A percentile compares a stretch with the other conserved stretches of the same genome.
Evolutionary conservation across 2,797 vertebrate genomes (phyloP).

Genomic region (Clamator glandarius): DNA sequence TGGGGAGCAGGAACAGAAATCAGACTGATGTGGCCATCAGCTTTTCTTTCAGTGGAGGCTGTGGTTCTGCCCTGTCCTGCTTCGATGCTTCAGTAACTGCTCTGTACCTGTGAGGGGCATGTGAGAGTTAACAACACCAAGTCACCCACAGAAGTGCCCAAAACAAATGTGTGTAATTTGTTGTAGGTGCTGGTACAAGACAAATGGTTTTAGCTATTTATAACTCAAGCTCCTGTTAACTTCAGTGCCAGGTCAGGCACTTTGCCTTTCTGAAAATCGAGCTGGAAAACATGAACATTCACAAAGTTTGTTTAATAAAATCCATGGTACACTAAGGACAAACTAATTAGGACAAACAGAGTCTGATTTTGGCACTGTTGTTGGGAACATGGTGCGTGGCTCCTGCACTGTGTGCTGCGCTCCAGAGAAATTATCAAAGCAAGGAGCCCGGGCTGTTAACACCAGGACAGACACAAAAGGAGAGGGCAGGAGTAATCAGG

Average conservation of each 20-base stretch:
- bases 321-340: background rate
- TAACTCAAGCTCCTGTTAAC: background rate
- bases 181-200: background rate
- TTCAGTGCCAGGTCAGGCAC: background rate
- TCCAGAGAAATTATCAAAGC: background rate
- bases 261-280: background rate
- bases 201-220: background rate
- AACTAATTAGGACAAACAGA: background rate
- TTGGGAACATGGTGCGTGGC: background rate
- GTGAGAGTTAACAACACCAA: background rate
- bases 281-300: background rate
- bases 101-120: background rate
- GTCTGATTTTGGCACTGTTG: background rate
- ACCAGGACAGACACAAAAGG: accelerated
- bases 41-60: background rate
- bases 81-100: background rate
- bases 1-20: background rate
- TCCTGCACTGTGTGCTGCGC: accelerated
- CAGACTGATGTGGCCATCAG: background rate
- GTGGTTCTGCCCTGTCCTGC: background rate
- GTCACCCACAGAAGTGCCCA: background rate
- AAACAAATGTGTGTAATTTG: no score
- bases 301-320: background rate
- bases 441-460: background rate
- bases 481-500: no score